Percentiles rank a stretch among this genome's conserved stretches.
These are phyloP conservation scores for Cheilosia impressa DNA, from an alignment of 2,888 invertebrate species.

Conservation along the genomic window DNA sequence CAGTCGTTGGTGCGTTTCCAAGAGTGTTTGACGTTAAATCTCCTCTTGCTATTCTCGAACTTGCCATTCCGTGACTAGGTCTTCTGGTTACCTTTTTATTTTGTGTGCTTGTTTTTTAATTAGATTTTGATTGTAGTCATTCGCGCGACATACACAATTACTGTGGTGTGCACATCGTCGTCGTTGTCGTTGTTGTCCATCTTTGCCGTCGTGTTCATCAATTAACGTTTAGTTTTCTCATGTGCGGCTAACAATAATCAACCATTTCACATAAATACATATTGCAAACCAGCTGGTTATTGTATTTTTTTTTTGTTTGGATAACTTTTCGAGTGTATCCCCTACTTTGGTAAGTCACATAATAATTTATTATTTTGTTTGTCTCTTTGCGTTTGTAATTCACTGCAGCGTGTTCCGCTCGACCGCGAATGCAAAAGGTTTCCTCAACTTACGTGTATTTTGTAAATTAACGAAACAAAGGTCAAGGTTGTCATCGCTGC, in stretches of 20 bases:
- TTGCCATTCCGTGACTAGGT: slow-evolving; percentile 35
- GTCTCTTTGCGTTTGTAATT: slow-evolving; percentile 6
- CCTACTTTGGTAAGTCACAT: slow-evolving; percentile 42
- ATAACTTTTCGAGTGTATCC: slow-evolving; percentile 28
- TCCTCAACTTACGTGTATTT: slow-evolving; percentile 44
- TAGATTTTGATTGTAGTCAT: slow-evolving; percentile 12
- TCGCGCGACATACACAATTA: slow-evolving; percentile 41
- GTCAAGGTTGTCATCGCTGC: slow-evolving; percentile 52
- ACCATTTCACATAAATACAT: background rate
- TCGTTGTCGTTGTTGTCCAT: slow-evolving; percentile 3
- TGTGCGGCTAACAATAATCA: slow-evolving; percentile 45
- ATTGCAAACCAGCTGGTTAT: slow-evolving; percentile 50
- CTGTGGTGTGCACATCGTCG: slow-evolving; percentile 30
- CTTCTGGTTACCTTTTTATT: background rate
- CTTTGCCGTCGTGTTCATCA: slow-evolving; percentile 11
- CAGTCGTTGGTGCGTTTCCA: slow-evolving; percentile 78
- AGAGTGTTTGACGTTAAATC: slow-evolving; percentile 76
- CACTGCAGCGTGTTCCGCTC: background rate
- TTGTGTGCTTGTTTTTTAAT: too few relatives aligned
- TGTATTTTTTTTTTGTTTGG: slow-evolving; percentile 43
- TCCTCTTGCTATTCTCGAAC: slow-evolving; percentile 41
- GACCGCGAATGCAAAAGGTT: background rate
- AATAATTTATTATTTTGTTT: slow-evolving; percentile 1
- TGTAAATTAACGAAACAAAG: slow-evolving; percentile 55
- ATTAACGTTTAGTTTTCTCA: slow-evolving; percentile 37